phyloP scores from a whole-genome alignment of 2,797 vertebrate genomes.

The Danionella dracula region DNA sequence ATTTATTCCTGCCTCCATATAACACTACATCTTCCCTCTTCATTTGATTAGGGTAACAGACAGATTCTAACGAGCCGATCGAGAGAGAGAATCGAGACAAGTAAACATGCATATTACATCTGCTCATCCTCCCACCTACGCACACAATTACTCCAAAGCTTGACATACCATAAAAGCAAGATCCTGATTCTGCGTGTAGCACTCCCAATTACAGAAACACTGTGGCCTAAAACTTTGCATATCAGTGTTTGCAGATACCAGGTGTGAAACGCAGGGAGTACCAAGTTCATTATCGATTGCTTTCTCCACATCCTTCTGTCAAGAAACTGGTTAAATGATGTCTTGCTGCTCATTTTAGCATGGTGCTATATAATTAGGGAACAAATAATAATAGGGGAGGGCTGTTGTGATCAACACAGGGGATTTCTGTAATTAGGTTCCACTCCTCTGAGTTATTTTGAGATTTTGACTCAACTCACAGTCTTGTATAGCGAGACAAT shows the following conservation, averaged over 20 bases:
- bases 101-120: background rate
- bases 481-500: background rate
- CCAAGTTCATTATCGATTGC: background rate
- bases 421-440: background rate
- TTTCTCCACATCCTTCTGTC: background rate
- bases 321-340: background rate
- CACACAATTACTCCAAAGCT: background rate
- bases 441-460: background rate
- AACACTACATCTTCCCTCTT: background rate
- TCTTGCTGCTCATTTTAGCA: background rate
- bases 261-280: background rate
- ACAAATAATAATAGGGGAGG: background rate
- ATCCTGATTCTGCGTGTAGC: constrained; percentile 1
- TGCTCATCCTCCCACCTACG: background rate
- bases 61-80: background rate
- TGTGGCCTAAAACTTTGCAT: background rate
- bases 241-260: constrained; percentile 6
- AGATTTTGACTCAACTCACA: background rate
- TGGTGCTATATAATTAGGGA: background rate
- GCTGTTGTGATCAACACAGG: background rate
- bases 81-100: background rate
- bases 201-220: background rate
- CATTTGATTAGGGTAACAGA: background rate
- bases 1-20: too few relatives aligned
- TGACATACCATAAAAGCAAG: background rate